Evolutionary conservation across 2,888 invertebrate genomes (phyloP), one percentile per base, ranked within the genome.

Genomic region (Calliphora vomitoria): DNA sequence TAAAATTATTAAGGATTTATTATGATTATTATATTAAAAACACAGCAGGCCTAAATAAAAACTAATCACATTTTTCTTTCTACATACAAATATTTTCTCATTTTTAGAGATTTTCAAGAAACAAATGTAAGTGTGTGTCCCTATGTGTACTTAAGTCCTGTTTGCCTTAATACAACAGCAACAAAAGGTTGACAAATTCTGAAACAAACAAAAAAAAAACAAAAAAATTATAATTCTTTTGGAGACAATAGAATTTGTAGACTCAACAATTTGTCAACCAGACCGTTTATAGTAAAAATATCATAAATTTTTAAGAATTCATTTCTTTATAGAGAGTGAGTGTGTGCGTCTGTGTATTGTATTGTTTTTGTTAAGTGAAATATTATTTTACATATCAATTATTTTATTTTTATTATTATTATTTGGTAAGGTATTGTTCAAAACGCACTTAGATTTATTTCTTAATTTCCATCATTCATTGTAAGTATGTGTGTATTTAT

Each of bases 301-400:
- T 85, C 86, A 88, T 88, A 85, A 85, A 66, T 64, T 75, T 78
- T 62, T 41, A 20, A 41, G 50, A 47, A 35, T 62, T 55, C 2
- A 25, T 25, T 72, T 74, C 8, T 81, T 78, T 55, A 11, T 25
- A 5, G 20, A 20, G 38, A 58, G 13, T 8, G 44, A 79, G 11
- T 60, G 15, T 31, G 18, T 66, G 13, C 50, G 4, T 20, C 1
- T 2, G 25, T 25, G 25, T 25, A 25, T 25, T 25, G 38, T 64
- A 79, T 86, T 84, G 76, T 87, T 71, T 78, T 72, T 72, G 78
- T 84, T 84, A 53, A 71, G 25, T 81, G 90, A 90, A 91, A 92
- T 93, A 93, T 93, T 93, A 93, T 91, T 93, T 93, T 93, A 93
- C 93, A 93, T 93, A 93, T 93, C 93, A 93, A 92, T 93, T 93